Conservation (phyloP, 2,888 invertebrate species). For the Sphaerophoria rueppellii region DNA sequence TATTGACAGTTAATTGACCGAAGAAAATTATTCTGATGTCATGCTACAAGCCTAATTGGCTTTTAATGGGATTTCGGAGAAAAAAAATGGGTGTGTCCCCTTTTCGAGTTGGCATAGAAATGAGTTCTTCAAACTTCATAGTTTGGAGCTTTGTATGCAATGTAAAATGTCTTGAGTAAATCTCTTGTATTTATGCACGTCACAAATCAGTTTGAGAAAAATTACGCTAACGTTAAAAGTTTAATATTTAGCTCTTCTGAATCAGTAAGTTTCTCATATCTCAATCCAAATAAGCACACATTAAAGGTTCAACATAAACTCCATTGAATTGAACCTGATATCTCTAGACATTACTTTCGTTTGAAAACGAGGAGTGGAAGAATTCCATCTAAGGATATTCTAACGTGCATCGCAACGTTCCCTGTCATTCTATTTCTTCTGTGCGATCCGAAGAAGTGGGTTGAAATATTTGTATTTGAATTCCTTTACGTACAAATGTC, state of each 20-base stretch:
- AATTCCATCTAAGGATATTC: slow-evolving; percentile 23
- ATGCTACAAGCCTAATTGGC: not conserved
- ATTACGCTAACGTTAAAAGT: too few relatives aligned
- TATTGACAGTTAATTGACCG: slow-evolving; percentile 55
- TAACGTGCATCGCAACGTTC: slow-evolving; percentile 7
- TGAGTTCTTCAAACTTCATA: too few relatives aligned
- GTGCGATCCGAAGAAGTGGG: not conserved
- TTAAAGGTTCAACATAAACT: slow-evolving; percentile 41
- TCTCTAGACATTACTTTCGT: slow-evolving; percentile 22
- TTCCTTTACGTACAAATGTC: not conserved
- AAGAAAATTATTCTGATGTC: slow-evolving; percentile 1
- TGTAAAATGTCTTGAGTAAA: too few relatives aligned
- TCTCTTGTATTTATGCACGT: too few relatives aligned
- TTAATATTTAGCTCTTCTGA: too few relatives aligned
- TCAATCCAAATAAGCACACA: not conserved
- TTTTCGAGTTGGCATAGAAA: too few relatives aligned
- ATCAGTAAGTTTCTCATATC: too few relatives aligned
- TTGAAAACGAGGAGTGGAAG: not conserved
- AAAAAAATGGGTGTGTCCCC: too few relatives aligned
- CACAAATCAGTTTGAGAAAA: too few relatives aligned
- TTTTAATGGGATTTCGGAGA: not conserved
- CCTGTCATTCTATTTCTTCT: slow-evolving; percentile 7
- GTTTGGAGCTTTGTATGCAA: too few relatives aligned
- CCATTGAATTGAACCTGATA: slow-evolving; percentile 44
- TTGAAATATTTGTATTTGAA: slow-evolving; percentile 11